Percentiles rank a stretch among this genome's conserved stretches.
phyloP scores from a whole-genome alignment of 2,888 invertebrate species.

The Caenorhabditis sp. region DNA sequence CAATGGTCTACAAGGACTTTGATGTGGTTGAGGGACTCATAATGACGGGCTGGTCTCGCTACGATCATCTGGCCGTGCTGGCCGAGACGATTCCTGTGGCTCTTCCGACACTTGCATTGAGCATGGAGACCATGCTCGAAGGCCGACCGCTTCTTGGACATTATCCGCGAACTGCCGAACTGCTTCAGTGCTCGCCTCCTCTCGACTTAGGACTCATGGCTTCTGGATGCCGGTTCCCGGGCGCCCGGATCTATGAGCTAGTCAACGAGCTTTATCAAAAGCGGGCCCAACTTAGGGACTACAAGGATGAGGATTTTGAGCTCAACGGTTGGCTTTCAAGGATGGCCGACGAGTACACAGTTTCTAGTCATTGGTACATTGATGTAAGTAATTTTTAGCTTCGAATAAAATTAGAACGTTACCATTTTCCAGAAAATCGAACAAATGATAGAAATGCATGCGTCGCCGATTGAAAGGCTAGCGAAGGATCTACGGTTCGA shows the following conservation, averaged over 20 bases:
- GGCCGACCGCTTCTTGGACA: slow-evolving; percentile 37
- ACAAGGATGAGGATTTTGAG: slow-evolving; percentile 71
- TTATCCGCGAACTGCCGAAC: slow-evolving; percentile 65
- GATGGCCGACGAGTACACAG: slow-evolving; percentile 69
- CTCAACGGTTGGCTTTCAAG: slow-evolving; percentile 74
- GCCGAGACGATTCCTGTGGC: slow-evolving; percentile 81
- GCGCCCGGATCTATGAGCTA: slow-evolving; percentile 72
- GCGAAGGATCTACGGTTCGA: slow-evolving; percentile 67
- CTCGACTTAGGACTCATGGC: slow-evolving; percentile 60
- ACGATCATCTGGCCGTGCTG: slow-evolving; percentile 81
- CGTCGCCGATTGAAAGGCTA: slow-evolving; percentile 62
- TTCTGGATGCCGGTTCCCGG: slow-evolving; percentile 74
- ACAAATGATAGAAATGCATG: slow-evolving; percentile 67
- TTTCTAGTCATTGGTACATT: slow-evolving; percentile 74
- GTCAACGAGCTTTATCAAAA: slow-evolving; percentile 71
- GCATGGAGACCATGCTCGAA: slow-evolving; percentile 74
- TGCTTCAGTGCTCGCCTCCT: slow-evolving; percentile 70
- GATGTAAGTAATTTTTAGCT: slow-evolving; percentile 64
- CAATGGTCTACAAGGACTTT: slow-evolving; percentile 74
- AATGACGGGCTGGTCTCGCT: slow-evolving; percentile 81
- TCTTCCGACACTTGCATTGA: slow-evolving; percentile 80
- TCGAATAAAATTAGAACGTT: not conserved
- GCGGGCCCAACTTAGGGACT: slow-evolving; percentile 61
- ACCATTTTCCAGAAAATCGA: slow-evolving; percentile 70
- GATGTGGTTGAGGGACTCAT: slow-evolving; percentile 79